phyloP scores from a whole-genome alignment of 2,888 invertebrate species.

The Drosophila paucipuncta region DNA sequence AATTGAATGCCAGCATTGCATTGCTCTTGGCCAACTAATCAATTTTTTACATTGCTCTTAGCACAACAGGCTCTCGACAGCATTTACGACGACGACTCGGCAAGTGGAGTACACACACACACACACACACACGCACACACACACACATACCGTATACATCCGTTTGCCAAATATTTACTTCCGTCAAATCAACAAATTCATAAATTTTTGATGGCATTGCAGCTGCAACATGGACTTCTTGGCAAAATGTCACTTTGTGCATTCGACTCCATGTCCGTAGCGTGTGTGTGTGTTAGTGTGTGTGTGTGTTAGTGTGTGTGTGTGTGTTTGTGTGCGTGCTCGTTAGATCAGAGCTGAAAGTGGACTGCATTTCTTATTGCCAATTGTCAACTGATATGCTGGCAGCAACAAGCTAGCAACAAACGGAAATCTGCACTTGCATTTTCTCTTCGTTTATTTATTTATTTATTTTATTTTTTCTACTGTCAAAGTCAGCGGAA shows the following conservation, averaged over 20 bases:
- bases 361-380: slow-evolving; percentile 62
- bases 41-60: slow-evolving; percentile 51
- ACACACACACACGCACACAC: not conserved
- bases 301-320: not conserved
- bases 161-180: slow-evolving; percentile 74
- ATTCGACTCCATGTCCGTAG: slow-evolving; percentile 2
- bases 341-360: slow-evolving; percentile 47
- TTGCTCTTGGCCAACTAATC: slow-evolving; percentile 45
- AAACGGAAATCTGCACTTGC: slow-evolving; percentile 67
- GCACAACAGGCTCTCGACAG: slow-evolving; percentile 16
- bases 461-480: slow-evolving; percentile 7
- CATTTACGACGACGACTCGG: slow-evolving; percentile 21
- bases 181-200: slow-evolving; percentile 78
- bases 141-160: slow-evolving; percentile 32
- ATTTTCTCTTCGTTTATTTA: slow-evolving; percentile 4
- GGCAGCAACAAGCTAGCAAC: slow-evolving; percentile 54
- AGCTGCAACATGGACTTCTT: slow-evolving; percentile 33
- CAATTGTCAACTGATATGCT: slow-evolving; percentile 67
- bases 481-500: slow-evolving; percentile 39
- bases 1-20: slow-evolving; percentile 26
- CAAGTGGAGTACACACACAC: slow-evolving; percentile 30
- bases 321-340: slow-evolving; percentile 3
- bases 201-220: slow-evolving; percentile 68
- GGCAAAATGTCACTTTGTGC: slow-evolving; percentile 37
- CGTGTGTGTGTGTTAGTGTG: not conserved